Percentiles rank a stretch among this genome's conserved stretches.
Conservation (phyloP, 2,888 invertebrate species). For the Allygus modestus region DNA sequence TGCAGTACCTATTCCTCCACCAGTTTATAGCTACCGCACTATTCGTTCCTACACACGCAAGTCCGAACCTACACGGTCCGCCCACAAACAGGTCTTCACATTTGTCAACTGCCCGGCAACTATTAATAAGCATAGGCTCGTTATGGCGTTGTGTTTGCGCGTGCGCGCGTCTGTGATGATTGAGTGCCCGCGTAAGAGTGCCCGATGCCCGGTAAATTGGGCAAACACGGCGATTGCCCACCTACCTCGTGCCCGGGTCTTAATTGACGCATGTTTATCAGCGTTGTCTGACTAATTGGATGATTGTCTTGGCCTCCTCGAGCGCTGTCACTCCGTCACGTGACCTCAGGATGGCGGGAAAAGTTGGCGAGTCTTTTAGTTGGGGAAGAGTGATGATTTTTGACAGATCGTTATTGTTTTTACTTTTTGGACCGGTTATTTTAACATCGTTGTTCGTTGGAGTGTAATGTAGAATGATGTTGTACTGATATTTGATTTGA, state of each 20-base stretch:
- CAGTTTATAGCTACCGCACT: neutral
- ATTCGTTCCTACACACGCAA: neutral
- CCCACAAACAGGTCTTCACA: neutral
- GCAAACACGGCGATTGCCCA: constrained; percentile 42
- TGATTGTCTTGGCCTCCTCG: constrained; percentile 2
- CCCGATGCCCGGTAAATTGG: constrained; percentile 38
- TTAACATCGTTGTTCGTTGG: too few species aligned
- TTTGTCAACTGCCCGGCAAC: neutral
- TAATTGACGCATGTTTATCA: constrained; percentile 26
- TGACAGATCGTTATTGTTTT: too few species aligned
- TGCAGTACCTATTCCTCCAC: too few species aligned
- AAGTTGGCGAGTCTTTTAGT: too few species aligned
- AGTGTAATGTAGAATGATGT: too few species aligned
- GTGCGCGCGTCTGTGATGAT: constrained; percentile 2
- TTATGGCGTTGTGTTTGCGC: neutral
- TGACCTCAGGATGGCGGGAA: neutral
- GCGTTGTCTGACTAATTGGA: constrained; percentile 23
- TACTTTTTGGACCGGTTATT: too few species aligned
- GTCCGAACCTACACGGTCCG: neutral
- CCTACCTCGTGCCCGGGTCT: constrained; percentile 12
- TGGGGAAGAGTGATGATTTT: too few species aligned
- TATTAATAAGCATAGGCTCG: constrained; percentile 5
- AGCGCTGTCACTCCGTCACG: neutral
- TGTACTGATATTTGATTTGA: too few species aligned
- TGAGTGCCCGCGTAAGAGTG: neutral